phyloP scores from a whole-genome alignment of 2,888 invertebrate species.

The Polymixis flavicincta region DNA sequence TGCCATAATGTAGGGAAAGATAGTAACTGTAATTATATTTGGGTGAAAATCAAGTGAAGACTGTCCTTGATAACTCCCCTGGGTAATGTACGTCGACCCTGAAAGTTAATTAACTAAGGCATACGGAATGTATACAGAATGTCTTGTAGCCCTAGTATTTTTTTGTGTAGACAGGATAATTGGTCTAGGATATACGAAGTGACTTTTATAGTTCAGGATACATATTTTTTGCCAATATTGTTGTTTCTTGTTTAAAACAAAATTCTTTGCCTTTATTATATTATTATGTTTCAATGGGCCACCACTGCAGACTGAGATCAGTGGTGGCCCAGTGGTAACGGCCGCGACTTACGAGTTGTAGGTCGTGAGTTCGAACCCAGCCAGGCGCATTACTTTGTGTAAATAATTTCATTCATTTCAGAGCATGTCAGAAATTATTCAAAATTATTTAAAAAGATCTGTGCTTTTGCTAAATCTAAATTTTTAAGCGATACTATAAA shows the following conservation, averaged over 20 bases:
- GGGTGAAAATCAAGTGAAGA: constrained; percentile 65
- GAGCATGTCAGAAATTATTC: too few relatives aligned
- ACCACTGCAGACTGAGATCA: too few relatives aligned
- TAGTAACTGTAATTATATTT: constrained; percentile 70
- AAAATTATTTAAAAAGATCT: too few relatives aligned
- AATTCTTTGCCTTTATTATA: not conserved
- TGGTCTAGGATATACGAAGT: not conserved
- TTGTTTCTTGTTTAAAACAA: not conserved
- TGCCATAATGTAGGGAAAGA: constrained; percentile 64
- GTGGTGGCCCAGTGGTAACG: too few relatives aligned
- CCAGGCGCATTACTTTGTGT: too few relatives aligned
- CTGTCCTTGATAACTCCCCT: constrained; percentile 59
- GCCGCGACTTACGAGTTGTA: too few relatives aligned
- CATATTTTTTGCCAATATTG: not conserved
- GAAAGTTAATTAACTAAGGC: constrained; percentile 64
- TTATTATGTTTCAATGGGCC: not conserved
- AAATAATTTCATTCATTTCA: too few relatives aligned
- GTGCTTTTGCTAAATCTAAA: too few relatives aligned
- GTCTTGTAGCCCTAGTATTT: constrained; percentile 27
- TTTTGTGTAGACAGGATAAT: constrained; percentile 25
- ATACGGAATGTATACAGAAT: constrained; percentile 29
- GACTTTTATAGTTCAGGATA: not conserved
- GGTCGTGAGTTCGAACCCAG: too few relatives aligned
- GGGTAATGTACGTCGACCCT: constrained; percentile 57
- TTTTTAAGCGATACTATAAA: too few relatives aligned